Base-by-base conservation (phyloP, 1,140 invertebrate genomes). In the Colletes gigas region DNA sequence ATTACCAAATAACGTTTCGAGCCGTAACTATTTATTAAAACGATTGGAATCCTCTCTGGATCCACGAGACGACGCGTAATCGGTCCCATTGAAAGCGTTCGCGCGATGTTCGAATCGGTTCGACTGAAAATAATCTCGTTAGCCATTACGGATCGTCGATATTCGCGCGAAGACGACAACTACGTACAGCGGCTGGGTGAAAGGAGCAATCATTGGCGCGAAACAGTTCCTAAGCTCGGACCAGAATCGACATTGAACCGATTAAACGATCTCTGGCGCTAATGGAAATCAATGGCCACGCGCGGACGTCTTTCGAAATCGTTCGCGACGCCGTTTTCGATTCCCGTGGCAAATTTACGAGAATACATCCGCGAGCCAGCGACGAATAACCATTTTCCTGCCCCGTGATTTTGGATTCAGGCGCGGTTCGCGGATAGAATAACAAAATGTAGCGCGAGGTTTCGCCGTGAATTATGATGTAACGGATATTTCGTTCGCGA, bases 241-340 rank as follows among this genome's bases (percentile, higher is more conserved):
- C 19, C 30, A 30, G 19, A 55, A 76, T 63, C 63, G 76, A 78
- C 72, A 80, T 86, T 84, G 76, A 84, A 80, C 79, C 68, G 76
- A 81, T 84, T 82, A 74, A 80, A 84, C 59, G 72, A 71, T 78
- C 78, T 21, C 30, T 41, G 12, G 10, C 19, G 21, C 47, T 19
- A 50, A 69, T 39, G 17, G 21, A 39, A 69, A 12, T 55, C 65
- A 14, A 15, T n/a, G 55, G 54, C 19, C 30, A 14, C 21, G n/a
- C 7, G 30, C 30, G 30, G 30, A 30, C 30, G 39, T 44, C 1
- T 62, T 74, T 63, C 59, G 59, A 30, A 62, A 74, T 4, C 50
- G 4, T 63, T 63, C 41, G 30, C 62, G 21, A 4, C 55, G 7
- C 8, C 30, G 62, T 63, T 73, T 50, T 62, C 44, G n/a, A 52